These are phyloP conservation scores for Patiria pectinifera DNA, from an alignment of 53 echinoderm and acorn worm species.

Conservation along the genomic window DNA sequence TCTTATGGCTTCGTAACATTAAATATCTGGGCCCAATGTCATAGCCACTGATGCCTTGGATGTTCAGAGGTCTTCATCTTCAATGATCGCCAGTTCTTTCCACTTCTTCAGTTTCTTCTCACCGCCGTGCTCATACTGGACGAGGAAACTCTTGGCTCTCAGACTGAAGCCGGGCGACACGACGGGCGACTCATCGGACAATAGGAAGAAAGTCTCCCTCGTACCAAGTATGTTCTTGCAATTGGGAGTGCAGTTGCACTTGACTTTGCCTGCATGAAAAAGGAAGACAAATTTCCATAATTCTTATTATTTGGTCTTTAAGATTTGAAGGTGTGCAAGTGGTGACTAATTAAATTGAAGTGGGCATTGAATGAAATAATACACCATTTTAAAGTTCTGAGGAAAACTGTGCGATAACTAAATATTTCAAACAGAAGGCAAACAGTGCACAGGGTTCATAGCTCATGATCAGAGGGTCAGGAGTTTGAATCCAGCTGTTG, in stretches of 20 bases:
- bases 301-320: no score
- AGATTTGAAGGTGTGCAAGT: not conserved
- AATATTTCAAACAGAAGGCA: no score
- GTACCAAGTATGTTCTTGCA: conserved; percentile 7
- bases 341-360: no score
- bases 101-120: conserved; percentile 16
- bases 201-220: not conserved
- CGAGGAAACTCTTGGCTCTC: conserved; percentile 17
- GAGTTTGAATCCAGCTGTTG: no score
- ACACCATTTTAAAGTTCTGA: no score
- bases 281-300: not conserved
- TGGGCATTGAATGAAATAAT: no score
- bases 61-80: not conserved
- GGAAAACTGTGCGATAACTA: no score
- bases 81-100: not conserved
- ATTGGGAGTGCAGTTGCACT: not conserved
- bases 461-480: no score
- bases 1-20: no score
- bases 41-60: no score
- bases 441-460: no score
- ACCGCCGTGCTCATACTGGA: not conserved
- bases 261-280: conserved; percentile 10
- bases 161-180: not conserved
- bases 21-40: no score
- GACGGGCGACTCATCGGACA: not conserved